Base-by-base conservation (phyloP, 2,113 vertebrate genomes). In the Chauna torquata region DNA sequence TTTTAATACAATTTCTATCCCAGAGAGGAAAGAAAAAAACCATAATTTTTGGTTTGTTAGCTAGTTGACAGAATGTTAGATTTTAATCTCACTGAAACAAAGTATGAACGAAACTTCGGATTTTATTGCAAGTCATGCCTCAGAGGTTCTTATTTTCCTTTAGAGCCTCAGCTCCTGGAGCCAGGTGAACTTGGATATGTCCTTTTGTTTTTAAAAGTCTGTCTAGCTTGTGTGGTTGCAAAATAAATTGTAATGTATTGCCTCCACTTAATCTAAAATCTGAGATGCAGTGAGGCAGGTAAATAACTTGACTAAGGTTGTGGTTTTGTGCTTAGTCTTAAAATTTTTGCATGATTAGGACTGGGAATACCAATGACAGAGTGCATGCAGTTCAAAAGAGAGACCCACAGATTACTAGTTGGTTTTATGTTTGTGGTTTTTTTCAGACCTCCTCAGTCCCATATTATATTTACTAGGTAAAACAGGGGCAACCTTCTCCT, bases 51-150 rank as follows among this genome's bases (percentile, higher is more conserved):
- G 27, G 47, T 76, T 82, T 57, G 49, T 57, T 65, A 65, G 78
- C 36, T 85, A 61, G 81, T 45, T 91, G 89, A 89, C 85, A 90
- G 94, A 85, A 72, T 76, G 44, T 66, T 76, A 11, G 24, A 19
- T 92, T 95, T 94, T 79, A 70, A 34, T 91, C 66, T 42, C 2
- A 2, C 25, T 54, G 74, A 89, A 86, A 88, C 70, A 55, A 91
- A 84, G 34, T 50, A 28, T 32, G 38, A 38, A 78, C 59, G 64
- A 89, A 89, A 96, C 47, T 92, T 91, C 44, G 32, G 71, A 13
- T 96, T 95, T 95, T 78, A 68, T 78, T 96, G 55, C 76, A 88
- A 88, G 49, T 40, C 55, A 40, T 68, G 76, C 44, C 65, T 96
- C 57, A 55, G 81, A 91, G 38, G 25, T 84, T 88, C 61, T 42